Conservation (phyloP, 2,888 invertebrate genomes). For the Amphipyra berbera region DNA sequence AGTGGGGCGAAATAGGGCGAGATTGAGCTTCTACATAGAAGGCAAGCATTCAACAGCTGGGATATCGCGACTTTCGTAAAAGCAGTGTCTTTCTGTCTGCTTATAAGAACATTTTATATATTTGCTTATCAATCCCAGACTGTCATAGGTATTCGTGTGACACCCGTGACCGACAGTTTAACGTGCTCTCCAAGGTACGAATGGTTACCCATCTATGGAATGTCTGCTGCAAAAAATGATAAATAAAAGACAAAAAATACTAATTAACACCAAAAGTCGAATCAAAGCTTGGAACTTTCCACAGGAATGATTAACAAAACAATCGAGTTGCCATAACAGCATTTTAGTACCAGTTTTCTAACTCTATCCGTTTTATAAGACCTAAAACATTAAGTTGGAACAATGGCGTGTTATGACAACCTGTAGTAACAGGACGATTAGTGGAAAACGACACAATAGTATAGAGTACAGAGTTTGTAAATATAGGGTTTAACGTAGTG, state of each 20-base stretch:
- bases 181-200: too few relatives aligned
- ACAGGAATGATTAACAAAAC: constrained; percentile 34
- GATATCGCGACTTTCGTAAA: too few relatives aligned
- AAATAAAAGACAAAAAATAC: not conserved
- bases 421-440: constrained; percentile 46
- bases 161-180: too few relatives aligned
- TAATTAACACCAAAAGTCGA: not conserved
- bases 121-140: too few relatives aligned
- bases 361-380: constrained; percentile 47
- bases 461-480: constrained; percentile 55
- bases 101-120: too few relatives aligned
- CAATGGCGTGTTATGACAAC: constrained; percentile 65
- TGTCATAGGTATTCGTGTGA: too few relatives aligned
- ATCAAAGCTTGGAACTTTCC: constrained; percentile 10
- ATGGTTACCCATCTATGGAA: too few relatives aligned
- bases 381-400: constrained; percentile 54
- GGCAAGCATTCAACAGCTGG: too few relatives aligned
- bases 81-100: too few relatives aligned
- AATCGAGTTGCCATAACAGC: constrained; percentile 26
- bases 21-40: too few relatives aligned
- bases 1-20: too few relatives aligned
- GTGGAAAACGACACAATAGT: constrained; percentile 64
- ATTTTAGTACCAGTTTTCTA: constrained; percentile 50
- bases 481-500: constrained; percentile 33
- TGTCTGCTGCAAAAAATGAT: too few relatives aligned